Evolutionary conservation across 2,797 vertebrate genomes (phyloP), one percentile per base, ranked within the genome.

Genomic region (Austrolebias charrua): DNA sequence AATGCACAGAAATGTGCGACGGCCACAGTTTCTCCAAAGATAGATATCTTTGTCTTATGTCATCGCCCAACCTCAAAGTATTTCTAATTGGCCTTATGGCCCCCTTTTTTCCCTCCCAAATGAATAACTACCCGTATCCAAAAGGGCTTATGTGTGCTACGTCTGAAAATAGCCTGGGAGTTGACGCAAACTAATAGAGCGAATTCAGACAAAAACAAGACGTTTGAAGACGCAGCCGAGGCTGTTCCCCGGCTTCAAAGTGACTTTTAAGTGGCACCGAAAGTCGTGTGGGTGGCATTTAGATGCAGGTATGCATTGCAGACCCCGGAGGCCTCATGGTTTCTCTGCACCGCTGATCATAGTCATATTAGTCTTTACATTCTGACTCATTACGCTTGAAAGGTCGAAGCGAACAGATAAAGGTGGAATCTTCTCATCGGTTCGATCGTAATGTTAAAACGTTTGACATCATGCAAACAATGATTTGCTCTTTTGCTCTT

Each of bases 21-120:
- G 77, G 76, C 92, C 89, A 72, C 88, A 86, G 78, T 84, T 48
- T 76, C 85, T 83, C 91, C 90, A 92, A 93, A 92, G 90, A 92
- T 90, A 91, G 92, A 89, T 86, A 88, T 90, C 87, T 90, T 90
- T 90, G 88, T 91, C 87, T 92, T 92, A 90, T 91, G 92, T 92
- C 90, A 92, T 91, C 79, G 59, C 80, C 63, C 74, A 87, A 89
- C 90, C 88, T 88, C 87, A 90, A 87, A 90, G 83, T 88, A 89
- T 89, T 91, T 87, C 85, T 91, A 90, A 92, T 91, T 91, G 86
- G 87, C 83, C 84, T 84, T 76, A 69, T 82, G 80, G 82, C 80
- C 86, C 88, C 85, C 82, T 80, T 83, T 50, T 50, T 29, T 53
- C 86, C 81, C 78, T 86, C 81, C 80, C 83, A 91, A 90, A 92